phyloP scores from a whole-genome alignment of 2,797 vertebrate genomes.

The Rhodeus uyekii region DNA sequence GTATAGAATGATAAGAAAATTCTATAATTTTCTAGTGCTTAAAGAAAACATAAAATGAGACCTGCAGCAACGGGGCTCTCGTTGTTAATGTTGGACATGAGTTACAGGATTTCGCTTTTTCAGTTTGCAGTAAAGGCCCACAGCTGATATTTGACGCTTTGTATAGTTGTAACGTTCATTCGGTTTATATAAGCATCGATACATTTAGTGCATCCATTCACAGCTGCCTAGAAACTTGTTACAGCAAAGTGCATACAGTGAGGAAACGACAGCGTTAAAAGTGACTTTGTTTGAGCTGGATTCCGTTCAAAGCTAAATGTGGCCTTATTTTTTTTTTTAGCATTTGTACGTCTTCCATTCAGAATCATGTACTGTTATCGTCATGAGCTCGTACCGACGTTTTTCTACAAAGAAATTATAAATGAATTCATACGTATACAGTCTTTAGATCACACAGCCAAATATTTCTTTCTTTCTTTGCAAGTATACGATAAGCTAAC shows the following conservation, averaged over 20 bases:
- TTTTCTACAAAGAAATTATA: constrained; percentile 48
- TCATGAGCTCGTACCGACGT: constrained; percentile 61
- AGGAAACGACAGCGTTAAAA: constrained; percentile 24
- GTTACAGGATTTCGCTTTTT: constrained; percentile 69
- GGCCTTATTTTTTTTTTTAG: constrained; percentile 67
- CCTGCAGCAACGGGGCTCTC: constrained; percentile 64
- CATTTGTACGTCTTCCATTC: constrained; percentile 76
- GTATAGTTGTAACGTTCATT: constrained; percentile 30
- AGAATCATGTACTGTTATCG: constrained; percentile 64
- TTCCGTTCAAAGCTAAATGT: constrained; percentile 69
- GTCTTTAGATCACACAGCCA: constrained; percentile 56
- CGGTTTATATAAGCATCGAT: constrained; percentile 23
- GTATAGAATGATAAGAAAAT: constrained; percentile 74
- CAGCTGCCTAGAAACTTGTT: constrained; percentile 28
- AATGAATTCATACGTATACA: constrained; percentile 56
- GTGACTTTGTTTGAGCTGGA: constrained; percentile 50
- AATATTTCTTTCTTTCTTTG: constrained; percentile 57
- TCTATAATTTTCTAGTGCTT: constrained; percentile 79
- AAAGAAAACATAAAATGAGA: constrained; percentile 58
- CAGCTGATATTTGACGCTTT: constrained; percentile 35
- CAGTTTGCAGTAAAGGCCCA: constrained; percentile 60
- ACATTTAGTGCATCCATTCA: constrained; percentile 22
- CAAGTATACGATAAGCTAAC: constrained; percentile 54
- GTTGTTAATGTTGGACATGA: constrained; percentile 58
- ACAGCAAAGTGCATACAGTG: constrained; percentile 42